These are phyloP conservation scores for Epinotia ramella DNA, from an alignment of 2,888 invertebrate genomes.

Conservation along the genomic window DNA sequence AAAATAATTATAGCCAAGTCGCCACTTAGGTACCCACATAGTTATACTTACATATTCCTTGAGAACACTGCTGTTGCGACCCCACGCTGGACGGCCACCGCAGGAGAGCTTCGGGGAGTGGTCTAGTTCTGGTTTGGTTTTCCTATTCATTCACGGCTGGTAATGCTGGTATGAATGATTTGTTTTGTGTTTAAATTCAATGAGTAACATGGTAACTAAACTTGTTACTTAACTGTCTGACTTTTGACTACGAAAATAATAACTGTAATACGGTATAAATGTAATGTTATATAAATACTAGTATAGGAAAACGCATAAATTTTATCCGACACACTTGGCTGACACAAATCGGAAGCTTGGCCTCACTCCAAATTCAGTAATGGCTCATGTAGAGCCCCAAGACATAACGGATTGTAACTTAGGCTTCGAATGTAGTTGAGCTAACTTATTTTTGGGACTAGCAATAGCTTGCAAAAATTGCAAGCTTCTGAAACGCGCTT, in stretches of 20 bases:
- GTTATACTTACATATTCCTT: no score
- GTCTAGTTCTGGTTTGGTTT: no score
- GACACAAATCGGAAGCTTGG: slow-evolving; percentile 46
- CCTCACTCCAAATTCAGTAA: slow-evolving; percentile 44
- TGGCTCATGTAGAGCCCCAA: slow-evolving; percentile 45
- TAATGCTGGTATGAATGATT: no score
- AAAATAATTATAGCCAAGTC: no score
- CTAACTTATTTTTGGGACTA: slow-evolving; percentile 4
- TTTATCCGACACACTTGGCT: slow-evolving; percentile 46
- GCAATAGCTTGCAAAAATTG: not conserved
- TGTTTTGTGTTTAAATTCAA: no score
- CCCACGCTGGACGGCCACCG: no score
- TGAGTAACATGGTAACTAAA: no score
- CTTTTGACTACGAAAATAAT: not conserved
- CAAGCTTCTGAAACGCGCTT: not conserved
- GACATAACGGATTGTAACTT: slow-evolving; percentile 47
- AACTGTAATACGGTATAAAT: slow-evolving; percentile 10
- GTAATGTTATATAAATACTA: slow-evolving; percentile 13
- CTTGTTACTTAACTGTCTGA: no score
- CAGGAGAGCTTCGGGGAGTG: no score
- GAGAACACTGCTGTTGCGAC: no score
- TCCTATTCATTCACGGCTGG: no score
- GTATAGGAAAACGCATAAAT: slow-evolving; percentile 46
- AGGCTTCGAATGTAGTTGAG: slow-evolving; percentile 30
- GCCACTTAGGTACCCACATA: no score